Percentiles rank a stretch among this genome's conserved stretches.
phyloP scores from a whole-genome alignment of 2,797 vertebrate species.

The Chromis chromis region DNA sequence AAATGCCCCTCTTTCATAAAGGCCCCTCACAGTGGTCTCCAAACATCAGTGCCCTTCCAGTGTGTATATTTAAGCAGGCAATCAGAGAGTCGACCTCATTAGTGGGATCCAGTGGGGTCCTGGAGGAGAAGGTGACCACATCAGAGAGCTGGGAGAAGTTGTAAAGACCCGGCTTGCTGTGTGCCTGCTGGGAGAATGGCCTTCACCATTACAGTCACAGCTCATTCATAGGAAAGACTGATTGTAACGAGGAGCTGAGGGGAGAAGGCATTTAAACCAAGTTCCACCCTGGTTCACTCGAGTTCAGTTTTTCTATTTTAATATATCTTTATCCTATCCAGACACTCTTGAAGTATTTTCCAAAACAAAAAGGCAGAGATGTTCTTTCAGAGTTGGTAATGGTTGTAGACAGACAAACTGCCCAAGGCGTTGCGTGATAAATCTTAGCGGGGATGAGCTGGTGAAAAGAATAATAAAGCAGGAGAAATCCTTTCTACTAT shows the following conservation, averaged over 20 bases:
- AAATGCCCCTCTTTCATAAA: constrained; percentile 19
- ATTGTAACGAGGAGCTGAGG: background rate
- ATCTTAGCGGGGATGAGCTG: no score
- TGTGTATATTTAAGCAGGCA: constrained; percentile 53
- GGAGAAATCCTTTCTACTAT: background rate
- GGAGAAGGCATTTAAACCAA: background rate
- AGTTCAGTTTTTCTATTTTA: background rate
- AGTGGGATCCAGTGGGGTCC: constrained; percentile 55
- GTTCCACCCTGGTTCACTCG: background rate
- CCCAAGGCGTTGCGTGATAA: no score
- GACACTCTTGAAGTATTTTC: background rate
- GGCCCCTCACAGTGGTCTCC: constrained; percentile 28
- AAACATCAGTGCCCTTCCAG: constrained; percentile 58
- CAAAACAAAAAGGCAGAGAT: background rate
- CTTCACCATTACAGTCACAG: constrained; percentile 26
- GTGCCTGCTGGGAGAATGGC: constrained; percentile 38
- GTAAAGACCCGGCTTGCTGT: constrained; percentile 54
- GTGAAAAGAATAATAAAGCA: background rate
- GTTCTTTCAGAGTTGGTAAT: no score
- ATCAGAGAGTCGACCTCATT: constrained; percentile 66
- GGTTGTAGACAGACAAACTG: no score
- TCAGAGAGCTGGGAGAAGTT: constrained; percentile 61
- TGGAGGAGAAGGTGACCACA: constrained; percentile 65
- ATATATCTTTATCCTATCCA: background rate
- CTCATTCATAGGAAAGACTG: constrained; percentile 17